Conservation (phyloP, 2,113 vertebrate species). For the Pogona vitticeps region DNA sequence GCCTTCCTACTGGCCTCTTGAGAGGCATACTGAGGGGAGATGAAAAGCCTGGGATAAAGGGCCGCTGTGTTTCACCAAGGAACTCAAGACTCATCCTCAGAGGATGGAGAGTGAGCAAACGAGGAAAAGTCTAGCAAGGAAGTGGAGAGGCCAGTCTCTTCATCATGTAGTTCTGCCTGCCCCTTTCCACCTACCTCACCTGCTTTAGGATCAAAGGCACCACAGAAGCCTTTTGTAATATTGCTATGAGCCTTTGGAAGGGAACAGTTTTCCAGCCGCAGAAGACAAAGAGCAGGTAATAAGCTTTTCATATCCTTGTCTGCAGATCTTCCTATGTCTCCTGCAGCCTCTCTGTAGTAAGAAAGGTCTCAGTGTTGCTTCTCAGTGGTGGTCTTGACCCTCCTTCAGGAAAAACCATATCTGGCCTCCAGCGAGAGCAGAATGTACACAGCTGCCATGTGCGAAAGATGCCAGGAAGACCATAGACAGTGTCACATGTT, state of each 20-base stretch:
- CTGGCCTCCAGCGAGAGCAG: not conserved
- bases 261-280: not conserved
- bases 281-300: not conserved
- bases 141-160: not conserved
- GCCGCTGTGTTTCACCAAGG: not conserved
- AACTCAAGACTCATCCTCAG: not conserved
- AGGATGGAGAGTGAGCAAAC: not conserved
- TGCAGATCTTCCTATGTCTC: not conserved
- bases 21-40: not conserved
- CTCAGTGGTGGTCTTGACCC: not conserved
- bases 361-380: not conserved
- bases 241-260: not conserved
- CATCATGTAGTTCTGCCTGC: not conserved
- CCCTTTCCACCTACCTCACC: not conserved
- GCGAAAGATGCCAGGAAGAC: not conserved
- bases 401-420: not conserved
- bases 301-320: too few species aligned
- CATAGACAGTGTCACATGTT: not conserved
- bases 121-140: not conserved
- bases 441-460: not conserved
- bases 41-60: slow-evolving; percentile 16
- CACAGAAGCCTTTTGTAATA: not conserved
- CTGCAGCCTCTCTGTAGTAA: not conserved
- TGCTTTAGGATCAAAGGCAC: not conserved
- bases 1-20: not conserved